Percentiles rank a stretch among this genome's conserved stretches.
phyloP scores from a whole-genome alignment of 2,888 invertebrate genomes.

The Dilophus febrilis region DNA sequence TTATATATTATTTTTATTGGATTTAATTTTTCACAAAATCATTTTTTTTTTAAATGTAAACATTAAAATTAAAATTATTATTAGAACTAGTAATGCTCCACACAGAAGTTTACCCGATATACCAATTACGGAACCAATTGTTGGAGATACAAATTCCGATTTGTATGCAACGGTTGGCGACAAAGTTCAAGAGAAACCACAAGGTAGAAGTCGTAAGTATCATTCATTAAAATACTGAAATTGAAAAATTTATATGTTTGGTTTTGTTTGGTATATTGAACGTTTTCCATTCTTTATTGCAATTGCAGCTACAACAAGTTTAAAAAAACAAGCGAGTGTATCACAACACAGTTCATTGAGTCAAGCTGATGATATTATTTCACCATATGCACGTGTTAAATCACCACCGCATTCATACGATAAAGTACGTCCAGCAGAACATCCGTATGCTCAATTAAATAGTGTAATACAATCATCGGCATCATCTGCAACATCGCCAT shows the following conservation, averaged over 20 bases:
- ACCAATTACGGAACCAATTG: slow-evolving; percentile 48
- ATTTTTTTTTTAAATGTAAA: no score
- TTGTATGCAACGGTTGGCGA: slow-evolving; percentile 69
- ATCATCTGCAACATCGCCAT: slow-evolving; percentile 1
- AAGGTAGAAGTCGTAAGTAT: slow-evolving; percentile 25
- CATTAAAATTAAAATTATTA: no score
- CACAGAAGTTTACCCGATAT: slow-evolving; percentile 75
- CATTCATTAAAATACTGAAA: neutral
- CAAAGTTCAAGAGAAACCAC: slow-evolving; percentile 29
- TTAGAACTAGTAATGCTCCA: slow-evolving; percentile 31
- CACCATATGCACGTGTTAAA: slow-evolving; percentile 48
- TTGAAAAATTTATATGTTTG: neutral
- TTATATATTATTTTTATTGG: no score
- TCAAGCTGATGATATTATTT: slow-evolving; percentile 38
- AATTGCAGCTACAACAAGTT: slow-evolving; percentile 21
- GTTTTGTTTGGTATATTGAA: neutral
- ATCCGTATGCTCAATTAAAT: slow-evolving; percentile 29
- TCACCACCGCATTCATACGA: slow-evolving; percentile 49
- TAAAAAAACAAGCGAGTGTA: slow-evolving; percentile 34
- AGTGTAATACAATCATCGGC: neutral
- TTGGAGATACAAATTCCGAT: slow-evolving; percentile 65
- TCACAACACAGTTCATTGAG: slow-evolving; percentile 42
- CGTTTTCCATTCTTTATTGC: neutral
- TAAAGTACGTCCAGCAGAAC: slow-evolving; percentile 26
- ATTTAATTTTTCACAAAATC: no score